Evolutionary conservation across 2,113 vertebrate genomes (phyloP), one percentile per base, ranked within the genome.

Genomic region (Malurus cyaneus): DNA sequence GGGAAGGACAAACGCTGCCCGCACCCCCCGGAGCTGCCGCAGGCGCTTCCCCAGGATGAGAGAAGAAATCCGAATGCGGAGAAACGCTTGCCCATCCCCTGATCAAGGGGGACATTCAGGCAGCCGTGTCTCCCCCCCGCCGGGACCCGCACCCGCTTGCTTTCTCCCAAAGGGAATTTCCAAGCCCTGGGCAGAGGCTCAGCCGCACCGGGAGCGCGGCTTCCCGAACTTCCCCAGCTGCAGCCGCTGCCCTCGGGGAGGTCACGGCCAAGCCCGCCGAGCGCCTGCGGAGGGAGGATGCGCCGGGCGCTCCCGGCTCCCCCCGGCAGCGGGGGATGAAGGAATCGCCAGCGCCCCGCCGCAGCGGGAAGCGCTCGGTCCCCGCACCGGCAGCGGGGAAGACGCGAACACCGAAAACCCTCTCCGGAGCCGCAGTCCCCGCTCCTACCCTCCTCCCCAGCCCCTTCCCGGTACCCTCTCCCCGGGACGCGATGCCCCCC

Each of bases 1-100:
- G 61, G 60, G 92, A 96, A 94, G 90, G 95, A 47, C 92, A 91
- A 88, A 80, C 42, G 42, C 85, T 19, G 74, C 65, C 86, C 10
- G 79, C 59, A 6, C 36, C 81, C 78, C 53, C 5, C n/a, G 25
- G 56, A 64, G 49, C 80, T 62, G 64, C 88, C 29, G 91, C 86
- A 72, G 70, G 70, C 32, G 42, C 74, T 25, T 66, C 61, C 67
- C 34, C 50, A 6, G 23, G 8, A 39, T 16, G 32, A 52, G 41
- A 47, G 13, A 19, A 64, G 29, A 53, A 36, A 69, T 0, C 24
- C 36, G 52, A 42, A 42, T 19, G 61, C 39, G 18, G 16, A 69
- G 42, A 80, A 86, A 36, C 28, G 12, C 59, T 17, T 5, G 24
- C 15, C 62, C 52, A 8, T 13, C 21, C 53, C 53, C 70, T 13